Evolutionary conservation across 2,113 vertebrate species (phyloP), one percentile per base, ranked within the genome.

Genomic region (Illadopsis cleaveri): DNA sequence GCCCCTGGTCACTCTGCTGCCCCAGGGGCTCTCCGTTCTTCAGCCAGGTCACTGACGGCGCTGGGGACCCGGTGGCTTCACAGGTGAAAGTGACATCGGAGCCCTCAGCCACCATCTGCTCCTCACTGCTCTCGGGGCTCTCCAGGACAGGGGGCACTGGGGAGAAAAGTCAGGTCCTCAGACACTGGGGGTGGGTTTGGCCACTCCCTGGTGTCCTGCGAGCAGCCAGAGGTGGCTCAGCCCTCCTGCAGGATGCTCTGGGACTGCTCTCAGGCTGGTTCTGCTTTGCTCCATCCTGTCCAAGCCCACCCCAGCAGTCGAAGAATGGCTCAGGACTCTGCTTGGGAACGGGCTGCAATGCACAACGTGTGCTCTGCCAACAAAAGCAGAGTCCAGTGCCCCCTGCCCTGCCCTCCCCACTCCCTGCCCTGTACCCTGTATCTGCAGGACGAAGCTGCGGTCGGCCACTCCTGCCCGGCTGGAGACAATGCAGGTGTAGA

Each of bases 51-150:
- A 99, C 98, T 0, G 94, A 94, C 0, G 99, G 99, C 19, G 96
- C 96, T 5, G 99, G 99, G 20, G 98, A 94, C 15, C 99, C 99
- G 0, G 93, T 98, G 33, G 98, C 99, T 89, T 99, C 97, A 2
- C 99, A 99, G 15, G 98, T 98, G 66, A 99, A 96, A 2, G 98
- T 98, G 80, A 99, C 98, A 5, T 98, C 53, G 2, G 99, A 99
- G 37, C 99, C 99, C 40, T 90, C 81, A 27, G 98, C 95, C 33
- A 98, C 98, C 4, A 97, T 96, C 38, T 99, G 97, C 3, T 99
- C 98, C 61, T 98, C 98, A 6, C 97, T 98, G 72, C 98, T 98
- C 90, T 98, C 97, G 0, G 96, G 90, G 0, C 97, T 98, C 69
- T 99, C 98, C 92, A 99, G 98, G 81, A 93, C 77, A 0, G 99